phyloP scores from a whole-genome alignment of 23 tunicate species.

The Trididemnum nubilum region DNA sequence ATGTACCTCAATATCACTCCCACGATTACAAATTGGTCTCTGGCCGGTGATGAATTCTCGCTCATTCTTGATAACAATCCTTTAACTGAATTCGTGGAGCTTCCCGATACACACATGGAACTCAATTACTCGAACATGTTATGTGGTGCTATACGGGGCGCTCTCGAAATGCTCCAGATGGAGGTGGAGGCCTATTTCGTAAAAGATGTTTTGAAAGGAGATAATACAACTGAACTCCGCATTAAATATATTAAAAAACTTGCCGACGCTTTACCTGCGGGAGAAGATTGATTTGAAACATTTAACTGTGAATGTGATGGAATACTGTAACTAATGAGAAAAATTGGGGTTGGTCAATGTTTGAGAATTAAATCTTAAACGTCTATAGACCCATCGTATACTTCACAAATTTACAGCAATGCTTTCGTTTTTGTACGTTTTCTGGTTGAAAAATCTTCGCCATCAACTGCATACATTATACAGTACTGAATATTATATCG shows the following conservation, averaged over 20 bases:
- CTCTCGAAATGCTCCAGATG: slow-evolving; percentile 88
- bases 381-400: too few relatives aligned
- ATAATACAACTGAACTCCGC: slow-evolving; percentile 78
- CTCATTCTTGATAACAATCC: slow-evolving; percentile 83
- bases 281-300: slow-evolving; percentile 95
- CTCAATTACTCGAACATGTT: slow-evolving; percentile 74
- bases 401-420: too few relatives aligned
- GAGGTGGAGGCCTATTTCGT: slow-evolving; percentile 68
- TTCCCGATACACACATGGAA: slow-evolving; percentile 59
- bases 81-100: slow-evolving; percentile 85
- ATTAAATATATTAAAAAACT: slow-evolving; percentile 74
- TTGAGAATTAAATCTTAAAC: background rate
- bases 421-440: too few relatives aligned
- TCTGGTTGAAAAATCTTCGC: too few relatives aligned
- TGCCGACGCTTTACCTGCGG: slow-evolving; percentile 94
- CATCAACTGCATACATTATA: too few relatives aligned
- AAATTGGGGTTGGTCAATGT: background rate
- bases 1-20: slow-evolving; percentile 87
- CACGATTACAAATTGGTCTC: slow-evolving; percentile 77
- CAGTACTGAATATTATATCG: too few relatives aligned
- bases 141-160: slow-evolving; percentile 89
- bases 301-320: background rate
- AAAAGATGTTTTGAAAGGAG: slow-evolving; percentile 85
- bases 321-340: background rate
- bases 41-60: slow-evolving; percentile 79